Evolutionary conservation across 1,140 invertebrate species (phyloP).

Genomic region (Ceratosolen solmsi): DNA sequence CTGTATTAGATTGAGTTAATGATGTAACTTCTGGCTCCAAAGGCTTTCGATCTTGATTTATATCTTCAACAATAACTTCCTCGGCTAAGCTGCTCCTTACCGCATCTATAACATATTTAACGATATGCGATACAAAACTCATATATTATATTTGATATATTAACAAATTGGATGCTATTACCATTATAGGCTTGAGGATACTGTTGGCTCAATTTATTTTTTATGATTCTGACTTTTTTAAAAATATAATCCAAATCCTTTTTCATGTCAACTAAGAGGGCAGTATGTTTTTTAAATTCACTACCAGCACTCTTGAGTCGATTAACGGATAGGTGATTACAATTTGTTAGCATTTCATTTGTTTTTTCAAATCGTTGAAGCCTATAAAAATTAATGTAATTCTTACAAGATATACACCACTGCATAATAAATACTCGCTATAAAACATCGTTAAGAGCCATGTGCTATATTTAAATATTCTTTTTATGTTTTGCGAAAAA

Average conservation of each 20-base stretch:
- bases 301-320: constrained; percentile 85
- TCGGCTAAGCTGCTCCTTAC: constrained; percentile 78
- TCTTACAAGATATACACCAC: constrained; percentile 1
- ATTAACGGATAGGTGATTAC: constrained; percentile 88
- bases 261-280: constrained; percentile 85
- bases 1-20: constrained; percentile 52
- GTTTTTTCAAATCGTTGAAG: constrained; percentile 96
- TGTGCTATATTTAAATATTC: no score
- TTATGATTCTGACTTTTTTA: constrained; percentile 84
- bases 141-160: background rate
- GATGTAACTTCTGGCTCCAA: constrained; percentile 65
- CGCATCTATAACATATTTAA: constrained; percentile 71
- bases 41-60: constrained; percentile 61
- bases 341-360: constrained; percentile 97
- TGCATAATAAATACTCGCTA: background rate
- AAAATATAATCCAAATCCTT: constrained; percentile 85
- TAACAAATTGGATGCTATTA: constrained; percentile 58
- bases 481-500: no score
- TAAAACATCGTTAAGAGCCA: no score
- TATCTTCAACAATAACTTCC: constrained; percentile 72
- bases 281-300: constrained; percentile 93
- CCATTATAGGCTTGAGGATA: constrained; percentile 89
- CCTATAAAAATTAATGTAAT: constrained; percentile 74
- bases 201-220: constrained; percentile 86
- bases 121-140: no score